These are phyloP conservation scores for Temnothorax nylanderi DNA, from an alignment of 1,140 invertebrate species.

Conservation along the genomic window DNA sequence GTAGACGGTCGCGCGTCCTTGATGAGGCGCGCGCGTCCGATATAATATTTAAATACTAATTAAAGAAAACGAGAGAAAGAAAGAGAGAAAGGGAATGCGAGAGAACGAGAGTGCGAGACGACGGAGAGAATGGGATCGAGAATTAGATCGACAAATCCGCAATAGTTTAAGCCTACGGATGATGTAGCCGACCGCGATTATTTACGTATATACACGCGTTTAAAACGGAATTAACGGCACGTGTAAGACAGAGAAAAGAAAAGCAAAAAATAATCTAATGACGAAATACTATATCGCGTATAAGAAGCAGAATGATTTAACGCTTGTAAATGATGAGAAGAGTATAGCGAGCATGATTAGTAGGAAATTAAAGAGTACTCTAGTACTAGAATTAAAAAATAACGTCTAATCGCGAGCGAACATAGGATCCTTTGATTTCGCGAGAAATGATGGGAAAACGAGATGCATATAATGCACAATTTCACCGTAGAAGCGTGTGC, in stretches of 20 bases:
- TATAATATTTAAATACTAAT: slow-evolving; percentile 67
- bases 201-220: slow-evolving; percentile 25
- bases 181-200: slow-evolving; percentile 52
- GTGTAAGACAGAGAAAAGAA: background rate
- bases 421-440: background rate
- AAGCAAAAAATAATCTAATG: background rate
- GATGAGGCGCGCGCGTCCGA: slow-evolving; percentile 60
- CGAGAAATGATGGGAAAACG: background rate
- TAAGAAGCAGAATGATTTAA: slow-evolving; percentile 27
- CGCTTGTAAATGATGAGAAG: slow-evolving; percentile 31
- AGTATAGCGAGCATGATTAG: slow-evolving; percentile 10
- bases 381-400: background rate
- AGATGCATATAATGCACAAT: background rate
- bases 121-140: slow-evolving; percentile 7
- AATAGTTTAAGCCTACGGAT: slow-evolving; percentile 61
- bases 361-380: slow-evolving; percentile 5
- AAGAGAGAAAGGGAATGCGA: slow-evolving; percentile 12
- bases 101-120: slow-evolving; percentile 9
- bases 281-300: slow-evolving; percentile 23
- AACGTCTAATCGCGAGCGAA: background rate
- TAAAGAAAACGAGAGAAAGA: slow-evolving; percentile 48
- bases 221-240: slow-evolving; percentile 21
- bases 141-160: slow-evolving; percentile 61
- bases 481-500: background rate
- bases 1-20: slow-evolving; percentile 75